These are phyloP conservation scores for Ganaspis sp. DNA, from an alignment of 1,140 invertebrate genomes.

Conservation along the genomic window DNA sequence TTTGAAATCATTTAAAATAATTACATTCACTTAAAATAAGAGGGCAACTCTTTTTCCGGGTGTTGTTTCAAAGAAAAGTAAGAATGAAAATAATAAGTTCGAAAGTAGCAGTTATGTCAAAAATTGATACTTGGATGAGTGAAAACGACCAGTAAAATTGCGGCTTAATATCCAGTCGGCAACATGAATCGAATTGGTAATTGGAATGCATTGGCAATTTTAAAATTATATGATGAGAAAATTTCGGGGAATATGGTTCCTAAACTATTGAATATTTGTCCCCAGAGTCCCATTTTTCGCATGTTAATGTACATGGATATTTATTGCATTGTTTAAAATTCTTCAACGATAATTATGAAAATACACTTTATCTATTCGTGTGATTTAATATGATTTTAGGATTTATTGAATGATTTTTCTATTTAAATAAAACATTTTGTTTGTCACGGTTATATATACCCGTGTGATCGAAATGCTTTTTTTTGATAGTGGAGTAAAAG, in stretches of 20 bases:
- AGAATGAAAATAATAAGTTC: too few relatives aligned
- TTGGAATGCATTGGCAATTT: neutral
- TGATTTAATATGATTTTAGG: neutral
- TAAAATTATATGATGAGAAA: neutral
- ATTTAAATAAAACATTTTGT: neutral
- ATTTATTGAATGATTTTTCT: slow-evolving; percentile 2
- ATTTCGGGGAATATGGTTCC: neutral
- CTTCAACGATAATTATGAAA: neutral
- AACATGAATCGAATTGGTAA: slow-evolving; percentile 9
- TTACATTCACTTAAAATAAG: too few relatives aligned
- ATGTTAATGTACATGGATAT: neutral
- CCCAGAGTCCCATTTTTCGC: neutral
- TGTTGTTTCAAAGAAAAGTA: too few relatives aligned
- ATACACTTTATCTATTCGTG: neutral
- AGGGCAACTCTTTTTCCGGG: too few relatives aligned
- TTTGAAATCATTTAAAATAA: too few relatives aligned
- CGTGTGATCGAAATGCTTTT: neutral
- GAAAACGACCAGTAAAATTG: neutral
- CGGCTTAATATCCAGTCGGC: neutral
- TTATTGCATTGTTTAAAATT: neutral
- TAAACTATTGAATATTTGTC: neutral
- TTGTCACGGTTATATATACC: neutral
- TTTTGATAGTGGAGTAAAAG: neutral
- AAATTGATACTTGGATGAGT: neutral
- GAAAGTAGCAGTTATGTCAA: neutral